Evolutionary conservation across 1,140 invertebrate genomes (phyloP).

Genomic region (Macrocentrus cingulum): DNA sequence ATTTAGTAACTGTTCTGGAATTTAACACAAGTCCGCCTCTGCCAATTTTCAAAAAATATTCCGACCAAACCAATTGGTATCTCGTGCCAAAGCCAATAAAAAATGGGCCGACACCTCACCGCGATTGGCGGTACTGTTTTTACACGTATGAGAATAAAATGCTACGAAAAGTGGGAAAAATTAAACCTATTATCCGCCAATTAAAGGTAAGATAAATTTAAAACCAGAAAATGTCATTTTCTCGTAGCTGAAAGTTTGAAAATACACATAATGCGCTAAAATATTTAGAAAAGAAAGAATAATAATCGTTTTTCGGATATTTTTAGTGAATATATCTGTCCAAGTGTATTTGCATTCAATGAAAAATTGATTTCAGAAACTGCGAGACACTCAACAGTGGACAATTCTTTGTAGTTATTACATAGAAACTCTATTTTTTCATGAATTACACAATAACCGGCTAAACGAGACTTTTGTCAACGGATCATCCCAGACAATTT

Average conservation of each 20-base stretch:
- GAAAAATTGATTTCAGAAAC: slow-evolving; percentile 35
- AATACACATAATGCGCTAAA: too few species aligned
- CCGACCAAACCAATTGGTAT: slow-evolving; percentile 20
- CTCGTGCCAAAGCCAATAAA: slow-evolving; percentile 34
- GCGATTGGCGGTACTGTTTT: slow-evolving; percentile 38
- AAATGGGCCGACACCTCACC: neutral
- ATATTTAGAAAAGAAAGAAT: too few species aligned
- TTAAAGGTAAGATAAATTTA: slow-evolving; percentile 35
- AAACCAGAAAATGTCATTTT: too few species aligned
- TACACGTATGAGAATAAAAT: slow-evolving; percentile 34
- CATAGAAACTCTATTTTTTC: slow-evolving; percentile 41
- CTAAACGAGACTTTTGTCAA: neutral
- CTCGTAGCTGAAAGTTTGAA: too few species aligned
- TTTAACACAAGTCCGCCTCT: slow-evolving; percentile 38
- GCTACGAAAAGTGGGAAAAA: slow-evolving; percentile 17
- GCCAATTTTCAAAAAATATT: neutral
- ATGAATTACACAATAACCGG: slow-evolving; percentile 18
- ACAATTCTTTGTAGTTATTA: slow-evolving; percentile 38
- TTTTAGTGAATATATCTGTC: too few species aligned
- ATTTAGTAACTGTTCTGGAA: slow-evolving; percentile 56
- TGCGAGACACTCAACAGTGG: slow-evolving; percentile 33
- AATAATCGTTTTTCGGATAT: too few species aligned
- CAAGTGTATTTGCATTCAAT: neutral
- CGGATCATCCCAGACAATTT: neutral
- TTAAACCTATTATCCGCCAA: slow-evolving; percentile 36